These are phyloP conservation scores for Rhogogaster chlorosoma DNA, from an alignment of 2,888 invertebrate species.

Conservation along the genomic window DNA sequence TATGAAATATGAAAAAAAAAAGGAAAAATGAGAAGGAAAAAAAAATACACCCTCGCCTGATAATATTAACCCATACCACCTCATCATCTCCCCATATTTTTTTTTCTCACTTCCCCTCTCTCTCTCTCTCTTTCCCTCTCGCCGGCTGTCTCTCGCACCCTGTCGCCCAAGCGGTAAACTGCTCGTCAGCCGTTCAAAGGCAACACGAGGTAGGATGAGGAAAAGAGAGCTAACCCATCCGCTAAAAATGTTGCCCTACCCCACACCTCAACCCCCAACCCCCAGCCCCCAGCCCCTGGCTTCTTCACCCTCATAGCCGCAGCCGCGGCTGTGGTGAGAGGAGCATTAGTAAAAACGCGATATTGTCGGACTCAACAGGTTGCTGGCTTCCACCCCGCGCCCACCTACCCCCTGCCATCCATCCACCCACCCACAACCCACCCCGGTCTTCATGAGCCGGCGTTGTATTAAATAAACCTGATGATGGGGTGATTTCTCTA, in stretches of 20 bases:
- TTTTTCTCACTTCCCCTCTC: background rate
- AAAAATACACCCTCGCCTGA: slow-evolving; percentile 8
- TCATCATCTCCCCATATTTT: slow-evolving; percentile 9
- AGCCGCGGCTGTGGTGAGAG: slow-evolving; percentile 57
- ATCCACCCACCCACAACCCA: slow-evolving; percentile 50
- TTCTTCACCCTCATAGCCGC: slow-evolving; percentile 52
- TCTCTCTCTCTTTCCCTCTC: background rate
- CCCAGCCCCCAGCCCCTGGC: slow-evolving; percentile 29
- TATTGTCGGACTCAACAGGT: slow-evolving; percentile 77
- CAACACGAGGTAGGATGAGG: slow-evolving; percentile 7
- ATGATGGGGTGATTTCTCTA: slow-evolving; percentile 70
- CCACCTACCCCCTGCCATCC: slow-evolving; percentile 49
- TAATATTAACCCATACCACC: slow-evolving; percentile 14
- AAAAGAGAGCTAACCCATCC: slow-evolving; percentile 43
- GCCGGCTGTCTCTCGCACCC: slow-evolving; percentile 24
- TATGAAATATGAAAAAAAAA: background rate
- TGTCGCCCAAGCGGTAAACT: slow-evolving; percentile 43
- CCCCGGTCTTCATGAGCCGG: slow-evolving; percentile 50
- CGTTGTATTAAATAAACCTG: slow-evolving; percentile 73
- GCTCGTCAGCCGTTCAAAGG: slow-evolving; percentile 46
- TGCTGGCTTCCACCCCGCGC: slow-evolving; percentile 64
- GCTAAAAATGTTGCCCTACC: slow-evolving; percentile 44
- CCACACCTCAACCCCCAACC: slow-evolving; percentile 11
- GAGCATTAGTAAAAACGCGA: slow-evolving; percentile 76
- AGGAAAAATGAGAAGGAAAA: background rate